A percentile compares a stretch with the other conserved stretches of the same genome.
Evolutionary conservation across 2,888 invertebrate species (phyloP).

Genomic region (Aphodius sticticus): DNA sequence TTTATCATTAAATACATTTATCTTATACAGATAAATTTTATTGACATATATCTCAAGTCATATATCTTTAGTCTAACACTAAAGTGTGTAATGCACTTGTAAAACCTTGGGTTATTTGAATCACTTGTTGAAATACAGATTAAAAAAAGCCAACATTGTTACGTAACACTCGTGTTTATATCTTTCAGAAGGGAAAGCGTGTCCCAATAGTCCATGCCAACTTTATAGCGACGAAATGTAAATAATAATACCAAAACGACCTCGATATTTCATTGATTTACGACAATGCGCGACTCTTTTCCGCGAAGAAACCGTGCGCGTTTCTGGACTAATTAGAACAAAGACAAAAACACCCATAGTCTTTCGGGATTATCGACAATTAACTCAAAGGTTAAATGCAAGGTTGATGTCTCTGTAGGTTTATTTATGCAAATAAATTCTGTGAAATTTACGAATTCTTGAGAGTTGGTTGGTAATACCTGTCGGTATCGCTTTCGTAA

Average conservation of each 20-base stretch:
- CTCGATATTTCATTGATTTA: neutral
- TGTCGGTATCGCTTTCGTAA: neutral
- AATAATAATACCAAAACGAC: neutral
- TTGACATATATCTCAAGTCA: too few species aligned
- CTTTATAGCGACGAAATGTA: neutral
- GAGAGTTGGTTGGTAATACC: neutral
- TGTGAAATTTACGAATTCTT: neutral
- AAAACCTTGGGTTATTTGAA: neutral
- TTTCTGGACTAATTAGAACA: neutral
- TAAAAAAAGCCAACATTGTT: neutral
- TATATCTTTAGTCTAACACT: neutral
- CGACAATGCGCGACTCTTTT: neutral
- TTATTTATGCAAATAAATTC: neutral
- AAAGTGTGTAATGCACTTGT: neutral
- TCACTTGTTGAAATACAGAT: neutral
- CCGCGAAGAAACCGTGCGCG: neutral
- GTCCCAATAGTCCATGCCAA: neutral
- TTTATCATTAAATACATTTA: too few species aligned
- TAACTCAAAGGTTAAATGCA: neutral
- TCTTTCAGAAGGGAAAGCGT: neutral
- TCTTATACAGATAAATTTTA: too few species aligned
- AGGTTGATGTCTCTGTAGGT: neutral
- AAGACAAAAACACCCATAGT: neutral
- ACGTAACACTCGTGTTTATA: neutral
- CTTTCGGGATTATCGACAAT: neutral